Evolutionary conservation across 2,888 invertebrate genomes (phyloP).

Genomic region (Melipona bicolor): DNA sequence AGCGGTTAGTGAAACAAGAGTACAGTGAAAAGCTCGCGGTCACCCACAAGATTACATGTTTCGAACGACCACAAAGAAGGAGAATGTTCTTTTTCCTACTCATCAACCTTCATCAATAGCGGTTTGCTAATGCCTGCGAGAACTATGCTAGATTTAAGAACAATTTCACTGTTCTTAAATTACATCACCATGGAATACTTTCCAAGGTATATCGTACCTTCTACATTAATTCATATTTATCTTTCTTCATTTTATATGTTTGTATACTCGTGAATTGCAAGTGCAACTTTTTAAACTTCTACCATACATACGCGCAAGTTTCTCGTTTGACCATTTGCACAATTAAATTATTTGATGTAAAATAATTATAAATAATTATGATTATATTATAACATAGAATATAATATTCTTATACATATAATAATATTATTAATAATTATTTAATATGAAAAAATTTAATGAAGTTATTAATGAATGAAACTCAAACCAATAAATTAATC

Average conservation of each 20-base stretch:
- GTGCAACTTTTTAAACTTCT: background rate
- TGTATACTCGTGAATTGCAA: fast-evolving
- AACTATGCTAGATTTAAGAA: conserved; percentile 17
- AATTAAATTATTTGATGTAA: background rate
- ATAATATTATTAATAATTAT: too few relatives aligned
- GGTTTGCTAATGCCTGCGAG: conserved; percentile 37
- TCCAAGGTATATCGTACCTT: background rate
- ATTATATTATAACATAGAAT: too few relatives aligned
- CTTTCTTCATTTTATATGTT: background rate
- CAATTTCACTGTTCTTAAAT: conserved; percentile 24
- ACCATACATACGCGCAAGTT: background rate
- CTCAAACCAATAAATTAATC: background rate
- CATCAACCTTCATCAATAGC: conserved; percentile 61
- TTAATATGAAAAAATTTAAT: too few relatives aligned
- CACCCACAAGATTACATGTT: conserved; percentile 78
- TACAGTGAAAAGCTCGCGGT: conserved; percentile 69
- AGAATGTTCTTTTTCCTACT: conserved; percentile 58
- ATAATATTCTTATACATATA: too few relatives aligned
- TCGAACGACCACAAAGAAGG: conserved; percentile 56
- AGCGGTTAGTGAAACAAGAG: conserved; percentile 29
- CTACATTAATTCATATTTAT: background rate
- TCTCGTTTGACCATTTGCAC: background rate
- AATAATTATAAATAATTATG: background rate
- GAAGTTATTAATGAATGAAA: background rate
- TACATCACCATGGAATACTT: background rate